These are phyloP conservation scores for Prosopocoilus inquinatus DNA, from an alignment of 2,888 invertebrate genomes.

Conservation along the genomic window DNA sequence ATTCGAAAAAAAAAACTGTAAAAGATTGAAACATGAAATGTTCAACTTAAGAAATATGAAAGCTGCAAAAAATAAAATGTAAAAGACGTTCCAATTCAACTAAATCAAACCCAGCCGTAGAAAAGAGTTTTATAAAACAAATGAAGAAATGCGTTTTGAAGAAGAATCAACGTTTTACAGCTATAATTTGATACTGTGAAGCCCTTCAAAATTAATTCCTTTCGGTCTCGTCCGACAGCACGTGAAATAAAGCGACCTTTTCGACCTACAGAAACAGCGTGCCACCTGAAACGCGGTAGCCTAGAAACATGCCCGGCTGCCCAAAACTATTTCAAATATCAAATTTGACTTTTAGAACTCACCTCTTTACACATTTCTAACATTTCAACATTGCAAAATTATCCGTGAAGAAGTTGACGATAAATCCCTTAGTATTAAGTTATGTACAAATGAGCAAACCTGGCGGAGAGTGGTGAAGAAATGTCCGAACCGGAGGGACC, in stretches of 20 bases:
- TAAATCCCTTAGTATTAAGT: conserved; percentile 30
- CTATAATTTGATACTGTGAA: no score
- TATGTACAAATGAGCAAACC: conserved; percentile 20
- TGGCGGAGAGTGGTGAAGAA: conserved; percentile 21
- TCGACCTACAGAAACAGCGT: neutral
- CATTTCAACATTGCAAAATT: conserved; percentile 29
- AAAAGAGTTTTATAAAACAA: no score
- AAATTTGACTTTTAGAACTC: conserved; percentile 32
- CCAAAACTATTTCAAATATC: conserved; percentile 28
- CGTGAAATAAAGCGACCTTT: neutral
- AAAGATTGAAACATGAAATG: no score
- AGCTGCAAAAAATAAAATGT: no score
- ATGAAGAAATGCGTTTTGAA: no score
- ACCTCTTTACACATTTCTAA: conserved; percentile 27
- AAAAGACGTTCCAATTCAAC: no score
- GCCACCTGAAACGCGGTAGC: neutral
- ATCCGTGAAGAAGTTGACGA: conserved; percentile 26
- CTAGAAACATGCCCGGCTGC: neutral
- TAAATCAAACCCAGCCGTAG: no score
- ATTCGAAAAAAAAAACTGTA: no score
- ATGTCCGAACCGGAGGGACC: conserved; percentile 37
- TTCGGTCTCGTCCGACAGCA: no score
- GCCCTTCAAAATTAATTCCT: no score
- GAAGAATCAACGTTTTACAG: no score
- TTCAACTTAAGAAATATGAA: no score